Base-by-base conservation (phyloP, 2,888 invertebrate genomes). In the Xestia sexstrigata region DNA sequence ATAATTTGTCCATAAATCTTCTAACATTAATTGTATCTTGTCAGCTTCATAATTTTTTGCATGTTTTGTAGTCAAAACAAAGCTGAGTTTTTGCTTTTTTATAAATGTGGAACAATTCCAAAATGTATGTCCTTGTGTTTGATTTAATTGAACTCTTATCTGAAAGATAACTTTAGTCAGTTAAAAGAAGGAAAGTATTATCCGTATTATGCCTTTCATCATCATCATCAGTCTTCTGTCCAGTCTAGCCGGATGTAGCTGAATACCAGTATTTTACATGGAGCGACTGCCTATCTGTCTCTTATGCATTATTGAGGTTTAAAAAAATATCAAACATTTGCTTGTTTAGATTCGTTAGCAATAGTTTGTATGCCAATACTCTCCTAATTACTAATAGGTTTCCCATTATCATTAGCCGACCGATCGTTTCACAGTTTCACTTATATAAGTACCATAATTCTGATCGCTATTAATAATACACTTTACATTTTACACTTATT, bases 11-110 rank as follows among this genome's bases (percentile, higher is more conserved):
- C 3, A 35, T 35, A 69, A 49, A 74, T 74, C 20, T 35, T 55
- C 9, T 26, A 49, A 42, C 42, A 70, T 62, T 45, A 47, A 55
- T 74, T 47, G 47, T 67, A 20, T 47, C 9, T 39, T 70, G 55
- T 67, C 60, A 70, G 45, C 55, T 45, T 68, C 68, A 42, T 23
- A 0, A 58, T 55, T 67, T 67, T 49, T 58, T 70, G 49, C 52
- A 70, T 30, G 23, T 66, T 66, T 23, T 30, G 15, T n/a, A 63
- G 39, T 68, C 23, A 65, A 68, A 60, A 39, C 7, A 52, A 49
- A 6, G 55, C 74, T 45, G 70, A 55, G 35, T 45, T 55, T n/a
- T n/a, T 67, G 67, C 15, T 15, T 17, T 45, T 30, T 35, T 26
- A n/a, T 26, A n/a, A n/a, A 30, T 62, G 67, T 23, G 30, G 66